Conservation (phyloP, 2,888 invertebrate genomes). For the Prenolepis imparis region DNA sequence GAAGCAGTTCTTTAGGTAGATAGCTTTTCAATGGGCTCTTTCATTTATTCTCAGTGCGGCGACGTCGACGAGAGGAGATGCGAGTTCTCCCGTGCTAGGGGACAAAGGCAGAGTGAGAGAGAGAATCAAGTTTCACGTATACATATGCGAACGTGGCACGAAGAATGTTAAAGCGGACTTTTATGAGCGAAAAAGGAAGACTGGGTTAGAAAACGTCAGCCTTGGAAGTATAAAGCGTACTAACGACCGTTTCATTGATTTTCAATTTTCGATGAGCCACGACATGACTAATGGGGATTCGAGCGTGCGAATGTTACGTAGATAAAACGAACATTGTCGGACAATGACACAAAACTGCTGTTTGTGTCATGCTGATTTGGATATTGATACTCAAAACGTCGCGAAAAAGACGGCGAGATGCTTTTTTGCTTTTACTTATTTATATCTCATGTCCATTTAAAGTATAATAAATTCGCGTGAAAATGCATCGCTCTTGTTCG, state of each 20-base stretch:
- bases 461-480: conserved; percentile 29
- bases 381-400: conserved; percentile 7
- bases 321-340: conserved; percentile 34
- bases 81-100: conserved; percentile 32
- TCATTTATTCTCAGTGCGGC: conserved; percentile 75
- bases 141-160: conserved; percentile 44
- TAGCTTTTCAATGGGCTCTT: conserved; percentile 79
- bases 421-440: neutral
- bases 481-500: neutral
- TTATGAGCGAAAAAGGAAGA: conserved; percentile 71
- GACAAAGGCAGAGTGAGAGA: conserved; percentile 28
- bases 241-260: conserved; percentile 76
- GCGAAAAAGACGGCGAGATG: conserved; percentile 11
- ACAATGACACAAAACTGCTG: conserved; percentile 34
- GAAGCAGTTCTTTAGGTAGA: conserved; percentile 69
- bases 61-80: conserved; percentile 44
- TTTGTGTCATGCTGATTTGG: conserved; percentile 33
- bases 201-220: conserved; percentile 58
- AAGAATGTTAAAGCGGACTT: conserved; percentile 72
- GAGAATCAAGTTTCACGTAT: conserved; percentile 56
- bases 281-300: conserved; percentile 53
- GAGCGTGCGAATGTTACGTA: conserved; percentile 38
- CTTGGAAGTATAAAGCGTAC: conserved; percentile 65
- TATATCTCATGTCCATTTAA: neutral
- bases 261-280: conserved; percentile 71